These are phyloP conservation scores for Danaus melanippus DNA, from an alignment of 1,140 invertebrate genomes.

Conservation along the genomic window DNA sequence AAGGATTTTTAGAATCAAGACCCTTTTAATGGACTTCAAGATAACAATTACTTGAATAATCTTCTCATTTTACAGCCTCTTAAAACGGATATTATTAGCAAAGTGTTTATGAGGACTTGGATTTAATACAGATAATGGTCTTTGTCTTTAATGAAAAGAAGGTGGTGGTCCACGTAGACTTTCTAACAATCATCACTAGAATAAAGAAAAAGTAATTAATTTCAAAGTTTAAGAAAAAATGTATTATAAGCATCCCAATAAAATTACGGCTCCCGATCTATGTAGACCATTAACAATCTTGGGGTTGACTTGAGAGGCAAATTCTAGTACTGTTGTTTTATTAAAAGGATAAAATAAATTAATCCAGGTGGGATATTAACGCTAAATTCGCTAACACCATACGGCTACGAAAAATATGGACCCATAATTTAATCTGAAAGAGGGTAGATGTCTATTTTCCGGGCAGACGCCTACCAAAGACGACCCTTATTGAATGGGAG, in stretches of 20 bases:
- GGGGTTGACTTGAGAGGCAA: no score
- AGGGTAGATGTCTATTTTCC: constrained; percentile 57
- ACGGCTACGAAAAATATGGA: constrained; percentile 46
- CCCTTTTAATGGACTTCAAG: constrained; percentile 13
- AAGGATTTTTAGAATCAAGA: constrained; percentile 6
- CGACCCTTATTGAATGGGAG: constrained; percentile 49
- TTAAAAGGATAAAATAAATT: no score
- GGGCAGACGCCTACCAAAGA: constrained; percentile 39
- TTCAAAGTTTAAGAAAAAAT: no score
- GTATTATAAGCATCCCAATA: no score
- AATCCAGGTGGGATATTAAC: constrained; percentile 15
- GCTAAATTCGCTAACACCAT: constrained; percentile 24
- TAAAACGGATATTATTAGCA: constrained; percentile 23
- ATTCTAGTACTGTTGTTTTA: no score
- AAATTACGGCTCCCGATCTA: no score
- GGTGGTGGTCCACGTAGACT: no score
- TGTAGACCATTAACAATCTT: no score
- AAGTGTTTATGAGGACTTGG: constrained; percentile 17
- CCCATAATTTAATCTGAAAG: constrained; percentile 54
- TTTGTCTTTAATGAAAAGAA: constrained; percentile 13
- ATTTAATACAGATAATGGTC: constrained; percentile 16
- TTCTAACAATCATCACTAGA: background rate
- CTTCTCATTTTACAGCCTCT: constrained; percentile 14
- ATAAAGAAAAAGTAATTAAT: background rate
- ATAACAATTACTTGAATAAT: constrained; percentile 16